phyloP scores from a whole-genome alignment of 2,113 vertebrate genomes.

The chimpanzee (Pan troglodytes) region NHGRI_mPanTro3-v2.1_pri NC_072408.2:77124501-77125000 shows the following conservation, averaged over 20 bases:
- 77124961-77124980: background rate
- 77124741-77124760: background rate
- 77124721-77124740: background rate
- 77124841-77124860: background rate
- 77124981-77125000: conserved; percentile 6
- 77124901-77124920: background rate
- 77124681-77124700: background rate
- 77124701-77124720: background rate
- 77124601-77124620: too few species aligned
- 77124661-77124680: background rate
- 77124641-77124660: background rate
- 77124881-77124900: background rate
- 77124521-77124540: too few species aligned
- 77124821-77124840: background rate
- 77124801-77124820: background rate
- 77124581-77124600: too few species aligned
- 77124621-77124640: background rate
- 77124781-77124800: background rate
- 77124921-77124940: background rate
- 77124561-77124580: too few species aligned
- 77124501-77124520: too few species aligned
- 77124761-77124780: background rate
- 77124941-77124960: background rate
- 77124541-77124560: too few species aligned
- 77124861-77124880: background rate